These are phyloP conservation scores for Drosophila picticornis DNA, from an alignment of 2,888 invertebrate genomes.

Conservation along the genomic window DNA sequence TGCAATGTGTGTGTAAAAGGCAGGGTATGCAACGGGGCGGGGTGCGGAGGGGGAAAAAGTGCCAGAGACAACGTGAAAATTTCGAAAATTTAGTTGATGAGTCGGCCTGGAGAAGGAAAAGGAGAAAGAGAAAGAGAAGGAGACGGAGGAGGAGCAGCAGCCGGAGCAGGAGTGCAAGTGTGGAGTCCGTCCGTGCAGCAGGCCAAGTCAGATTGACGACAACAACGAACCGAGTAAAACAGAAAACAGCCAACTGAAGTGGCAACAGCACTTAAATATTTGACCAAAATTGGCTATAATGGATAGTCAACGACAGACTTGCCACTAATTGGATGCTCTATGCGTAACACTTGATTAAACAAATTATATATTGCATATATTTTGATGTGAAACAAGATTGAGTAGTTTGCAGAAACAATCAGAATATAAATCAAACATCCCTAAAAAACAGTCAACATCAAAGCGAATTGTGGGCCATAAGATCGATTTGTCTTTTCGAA, in stretches of 20 bases:
- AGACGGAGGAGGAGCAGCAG: background rate
- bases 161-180: background rate
- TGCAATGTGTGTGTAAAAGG: slow-evolving; percentile 43
- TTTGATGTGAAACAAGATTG: background rate
- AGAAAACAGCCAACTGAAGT: slow-evolving; percentile 39
- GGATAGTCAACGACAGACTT: background rate
- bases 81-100: slow-evolving; percentile 80
- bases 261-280: slow-evolving; percentile 77
- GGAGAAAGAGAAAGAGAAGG: background rate
- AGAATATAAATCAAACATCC: background rate
- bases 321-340: slow-evolving; percentile 32
- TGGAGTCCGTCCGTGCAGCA: slow-evolving; percentile 6
- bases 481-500: background rate
- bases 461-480: background rate
- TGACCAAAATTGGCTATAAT: slow-evolving; percentile 78
- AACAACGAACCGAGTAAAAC: slow-evolving; percentile 14
- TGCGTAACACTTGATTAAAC: background rate
- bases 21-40: background rate
- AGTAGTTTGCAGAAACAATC: background rate
- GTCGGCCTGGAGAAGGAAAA: slow-evolving; percentile 23
- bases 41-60: background rate
- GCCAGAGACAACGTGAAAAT: slow-evolving; percentile 61
- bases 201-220: slow-evolving; percentile 15
- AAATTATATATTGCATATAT: background rate
- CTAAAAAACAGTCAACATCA: background rate